Conservation (phyloP, 2,888 invertebrate genomes). For the Zygothrica quintamaculata region DNA sequence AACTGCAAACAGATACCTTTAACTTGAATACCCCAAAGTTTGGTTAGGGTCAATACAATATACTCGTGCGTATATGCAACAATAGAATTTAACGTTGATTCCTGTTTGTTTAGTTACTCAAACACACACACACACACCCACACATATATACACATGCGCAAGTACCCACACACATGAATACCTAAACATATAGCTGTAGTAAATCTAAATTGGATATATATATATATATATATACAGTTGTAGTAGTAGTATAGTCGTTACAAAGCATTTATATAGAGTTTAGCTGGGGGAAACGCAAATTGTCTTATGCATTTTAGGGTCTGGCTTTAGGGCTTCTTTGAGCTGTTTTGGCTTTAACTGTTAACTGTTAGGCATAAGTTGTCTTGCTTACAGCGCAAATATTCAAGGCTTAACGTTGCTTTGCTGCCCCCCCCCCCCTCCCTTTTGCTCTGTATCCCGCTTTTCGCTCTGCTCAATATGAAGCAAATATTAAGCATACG, state of each 20-base stretch:
- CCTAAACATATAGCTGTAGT: constrained; percentile 4
- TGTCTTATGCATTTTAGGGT: constrained; percentile 70
- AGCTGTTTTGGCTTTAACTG: constrained; percentile 47
- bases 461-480: constrained; percentile 49
- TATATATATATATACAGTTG: constrained; percentile 35
- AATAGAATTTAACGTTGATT: constrained; percentile 54
- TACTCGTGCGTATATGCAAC: constrained; percentile 32
- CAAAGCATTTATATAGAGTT: constrained; percentile 50
- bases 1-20: no score
- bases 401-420: constrained; percentile 75
- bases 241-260: constrained; percentile 3
- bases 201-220: constrained; percentile 29
- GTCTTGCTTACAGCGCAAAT: constrained; percentile 61
- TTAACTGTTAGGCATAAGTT: not conserved
- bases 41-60: constrained; percentile 10
- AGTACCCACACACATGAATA: constrained; percentile 3
- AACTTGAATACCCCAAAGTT: constrained; percentile 11
- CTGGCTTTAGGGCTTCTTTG: constrained; percentile 53
- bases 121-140: constrained; percentile 7
- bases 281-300: constrained; percentile 63
- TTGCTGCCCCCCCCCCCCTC: constrained; percentile 31
- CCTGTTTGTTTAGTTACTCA: constrained; percentile 7
- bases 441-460: not conserved
- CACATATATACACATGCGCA: constrained; percentile 1
- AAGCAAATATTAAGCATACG: constrained; percentile 73